A percentile compares a stretch with the other conserved stretches of the same genome.
Evolutionary conservation across 2,797 vertebrate genomes (phyloP).

Genomic region (Setipinna tenuifilis): DNA sequence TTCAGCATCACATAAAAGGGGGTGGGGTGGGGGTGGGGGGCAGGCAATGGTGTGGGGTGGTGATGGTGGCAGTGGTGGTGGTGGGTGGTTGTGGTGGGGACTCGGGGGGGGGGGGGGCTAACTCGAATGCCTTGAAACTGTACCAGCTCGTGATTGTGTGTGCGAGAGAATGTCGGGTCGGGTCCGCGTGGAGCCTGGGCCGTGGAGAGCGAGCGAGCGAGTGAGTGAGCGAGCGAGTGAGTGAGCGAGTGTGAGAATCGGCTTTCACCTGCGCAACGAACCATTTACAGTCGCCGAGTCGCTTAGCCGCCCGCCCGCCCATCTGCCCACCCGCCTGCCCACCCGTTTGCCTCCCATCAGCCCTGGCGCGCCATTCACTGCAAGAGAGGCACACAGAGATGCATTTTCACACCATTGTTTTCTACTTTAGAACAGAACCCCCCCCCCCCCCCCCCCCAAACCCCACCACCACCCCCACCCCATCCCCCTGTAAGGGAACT

Average conservation of each 20-base stretch:
- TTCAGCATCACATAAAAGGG: constrained; percentile 75
- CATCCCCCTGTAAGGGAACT: background rate
- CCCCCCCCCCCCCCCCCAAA: background rate
- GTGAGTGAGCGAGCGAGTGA: background rate
- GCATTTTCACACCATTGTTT: constrained; percentile 24
- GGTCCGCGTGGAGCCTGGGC: constrained; percentile 62
- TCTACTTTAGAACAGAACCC: background rate
- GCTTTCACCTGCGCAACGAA: constrained; percentile 71
- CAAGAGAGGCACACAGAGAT: background rate
- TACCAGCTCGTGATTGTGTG: constrained; percentile 75
- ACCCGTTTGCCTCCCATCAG: background rate
- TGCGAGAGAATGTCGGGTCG: constrained; percentile 71
- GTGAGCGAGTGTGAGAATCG: constrained; percentile 66
- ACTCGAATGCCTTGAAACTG: constrained; percentile 70
- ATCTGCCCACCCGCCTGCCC: background rate
- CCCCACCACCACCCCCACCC: background rate
- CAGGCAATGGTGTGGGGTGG: background rate
- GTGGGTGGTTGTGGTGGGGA: constrained; percentile 46
- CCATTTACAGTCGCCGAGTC: constrained; percentile 64
- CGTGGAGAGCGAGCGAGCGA: constrained; percentile 51
- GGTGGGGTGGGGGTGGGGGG: constrained; percentile 56
- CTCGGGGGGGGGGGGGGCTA: constrained; percentile 55
- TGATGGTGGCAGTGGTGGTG: background rate
- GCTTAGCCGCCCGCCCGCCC: constrained; percentile 30
- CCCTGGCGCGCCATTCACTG: background rate